A percentile compares a stretch with the other conserved stretches of the same genome.
Evolutionary conservation across 2,888 invertebrate genomes (phyloP).

Genomic region (Oligia strigilis): DNA sequence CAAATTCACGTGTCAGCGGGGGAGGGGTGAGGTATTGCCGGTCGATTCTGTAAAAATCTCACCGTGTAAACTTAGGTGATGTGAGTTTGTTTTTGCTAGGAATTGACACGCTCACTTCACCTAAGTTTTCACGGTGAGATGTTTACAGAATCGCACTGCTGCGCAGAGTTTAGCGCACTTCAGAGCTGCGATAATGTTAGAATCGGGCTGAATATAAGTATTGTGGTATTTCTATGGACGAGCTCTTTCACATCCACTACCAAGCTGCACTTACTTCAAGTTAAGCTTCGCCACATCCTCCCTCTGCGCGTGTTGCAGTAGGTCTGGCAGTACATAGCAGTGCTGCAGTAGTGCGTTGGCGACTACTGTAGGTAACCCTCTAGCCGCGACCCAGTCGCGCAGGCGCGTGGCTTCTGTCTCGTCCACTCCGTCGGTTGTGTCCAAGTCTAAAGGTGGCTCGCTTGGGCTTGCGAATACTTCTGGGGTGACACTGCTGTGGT

Average conservation of each 20-base stretch:
- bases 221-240: neutral
- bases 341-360: conserved; percentile 93
- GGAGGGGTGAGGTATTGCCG: neutral
- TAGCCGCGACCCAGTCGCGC: conserved; percentile 93
- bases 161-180: neutral
- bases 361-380: conserved; percentile 93
- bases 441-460: conserved; percentile 16
- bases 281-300: conserved; percentile 95
- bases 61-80: too few species aligned
- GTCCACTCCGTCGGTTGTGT: conserved; percentile 48
- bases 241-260: neutral
- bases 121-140: too few species aligned
- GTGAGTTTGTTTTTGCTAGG: too few species aligned
- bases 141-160: too few species aligned
- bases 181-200: neutral
- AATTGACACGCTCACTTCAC: too few species aligned
- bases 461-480: conserved; percentile 57
- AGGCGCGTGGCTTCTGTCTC: conserved; percentile 81
- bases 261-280: conserved; percentile 35
- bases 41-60: too few species aligned
- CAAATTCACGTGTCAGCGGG: too few species aligned
- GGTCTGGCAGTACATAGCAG: conserved; percentile 94
- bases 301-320: conserved; percentile 94
- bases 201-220: neutral
- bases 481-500: conserved; percentile 61